Evolutionary conservation across 2,797 vertebrate genomes (phyloP).

Genomic region (Sebastolobus altivelis): DNA sequence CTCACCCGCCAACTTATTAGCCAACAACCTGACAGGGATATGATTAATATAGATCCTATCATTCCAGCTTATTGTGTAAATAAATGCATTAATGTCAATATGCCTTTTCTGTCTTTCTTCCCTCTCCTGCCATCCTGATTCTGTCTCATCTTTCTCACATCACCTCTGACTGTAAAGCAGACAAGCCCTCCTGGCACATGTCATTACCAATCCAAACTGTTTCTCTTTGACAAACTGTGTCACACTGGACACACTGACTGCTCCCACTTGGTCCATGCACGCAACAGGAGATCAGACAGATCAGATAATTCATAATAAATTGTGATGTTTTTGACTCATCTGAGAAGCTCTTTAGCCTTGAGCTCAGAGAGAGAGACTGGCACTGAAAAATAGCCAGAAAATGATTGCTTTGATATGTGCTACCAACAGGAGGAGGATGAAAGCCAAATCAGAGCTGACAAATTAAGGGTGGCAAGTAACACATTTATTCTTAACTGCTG

Average conservation of each 20-base stretch:
- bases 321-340: constrained; percentile 65
- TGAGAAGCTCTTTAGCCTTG: constrained; percentile 55
- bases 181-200: constrained; percentile 71
- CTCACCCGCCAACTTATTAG: constrained; percentile 28
- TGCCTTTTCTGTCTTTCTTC: constrained; percentile 20
- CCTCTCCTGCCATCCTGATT: constrained; percentile 67
- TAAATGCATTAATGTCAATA: constrained; percentile 9
- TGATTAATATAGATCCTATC: constrained; percentile 1
- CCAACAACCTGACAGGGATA: neutral
- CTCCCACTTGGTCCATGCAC: constrained; percentile 58
- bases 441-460: constrained; percentile 63
- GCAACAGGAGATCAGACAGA: constrained; percentile 54
- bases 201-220: constrained; percentile 58
- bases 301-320: constrained; percentile 63
- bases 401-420: constrained; percentile 59
- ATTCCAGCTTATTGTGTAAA: constrained; percentile 8
- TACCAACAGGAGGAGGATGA: constrained; percentile 62
- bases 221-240: constrained; percentile 53
- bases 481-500: constrained; percentile 68
- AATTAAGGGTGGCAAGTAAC: constrained; percentile 73
- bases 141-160: constrained; percentile 67
- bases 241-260: constrained; percentile 56
- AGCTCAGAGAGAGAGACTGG: constrained; percentile 55
- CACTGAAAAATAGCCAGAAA: constrained; percentile 65
- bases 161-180: constrained; percentile 69